Base-by-base conservation (phyloP, 2,888 invertebrate genomes). In the Yponomeuta cagnagella region DNA sequence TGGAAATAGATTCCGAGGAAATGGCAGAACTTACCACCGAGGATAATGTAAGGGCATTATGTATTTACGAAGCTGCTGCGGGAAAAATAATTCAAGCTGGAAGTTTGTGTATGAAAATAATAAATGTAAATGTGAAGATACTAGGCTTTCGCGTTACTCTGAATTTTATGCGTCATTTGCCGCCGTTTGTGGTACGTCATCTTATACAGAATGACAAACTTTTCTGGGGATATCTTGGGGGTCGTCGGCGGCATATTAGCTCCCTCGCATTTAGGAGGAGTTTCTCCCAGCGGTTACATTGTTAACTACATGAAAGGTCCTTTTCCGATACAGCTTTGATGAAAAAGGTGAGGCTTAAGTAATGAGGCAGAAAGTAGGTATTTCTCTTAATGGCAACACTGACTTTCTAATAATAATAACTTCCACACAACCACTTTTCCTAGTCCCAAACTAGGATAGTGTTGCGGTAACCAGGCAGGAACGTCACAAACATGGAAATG, bases 111-210 rank as follows among this genome's bases (percentile, higher is more conserved):
- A 31, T 30, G 64, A 64, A 31, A 65, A 65, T 65, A 31, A 33
- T 31, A 65, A 68, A 68, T 43, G 43, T 23, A 43, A 48, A 67
- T 43, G 68, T 43, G 67, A 43, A 23, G 65, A 65, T 65, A 31
- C 12, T 67, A n/a, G 52, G 30, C 80, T 82, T 79, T 79, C 82
- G 80, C 80, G 84, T 10, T 84, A 82, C 83, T 83, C 80, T 76
- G 83, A 87, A 89, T 88, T 89, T 87, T 85, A 89, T 87, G 86
- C 86, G 81, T 86, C 88, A 89, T 89, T 88, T 87, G 84, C 84
- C 86, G 84, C 84, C 85, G 84, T 86, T 87, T 85, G 85, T 82
- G 86, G 84, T 15, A 82, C 82, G 84, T 88, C 85, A 85, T 86
- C 87, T 82, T 86, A 85, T 84, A 87, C 82, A 85, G 86, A 86